phyloP scores from a whole-genome alignment of 2,113 vertebrate species.

The Crotalus viridis region DNA sequence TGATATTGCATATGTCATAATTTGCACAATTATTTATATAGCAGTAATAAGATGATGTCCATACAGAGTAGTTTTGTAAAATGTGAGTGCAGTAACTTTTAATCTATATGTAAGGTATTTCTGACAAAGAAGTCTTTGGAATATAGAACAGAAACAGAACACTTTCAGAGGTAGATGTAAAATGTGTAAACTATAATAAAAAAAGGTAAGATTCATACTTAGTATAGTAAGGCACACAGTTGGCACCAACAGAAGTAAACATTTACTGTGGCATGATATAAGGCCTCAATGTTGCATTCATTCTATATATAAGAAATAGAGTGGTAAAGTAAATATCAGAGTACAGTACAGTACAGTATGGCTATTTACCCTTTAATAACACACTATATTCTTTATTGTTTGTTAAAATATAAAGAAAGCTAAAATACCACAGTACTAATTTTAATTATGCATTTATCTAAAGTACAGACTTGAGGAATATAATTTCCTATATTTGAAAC shows the following conservation, averaged over 20 bases:
- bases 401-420: conserved; percentile 44
- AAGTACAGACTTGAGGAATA: neutral
- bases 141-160: neutral
- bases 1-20: neutral
- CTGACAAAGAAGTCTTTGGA: neutral
- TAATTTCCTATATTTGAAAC: neutral
- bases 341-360: conserved; percentile 53
- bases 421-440: conserved; percentile 28
- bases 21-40: neutral
- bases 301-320: conserved; percentile 64
- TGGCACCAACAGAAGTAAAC: conserved; percentile 58
- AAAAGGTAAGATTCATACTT: conserved; percentile 43
- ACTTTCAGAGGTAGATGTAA: conserved; percentile 15
- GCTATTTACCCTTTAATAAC: conserved; percentile 53
- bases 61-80: neutral
- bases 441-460: conserved; percentile 3
- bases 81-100: neutral
- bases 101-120: neutral
- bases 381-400: conserved; percentile 49
- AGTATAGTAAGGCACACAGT: conserved; percentile 58
- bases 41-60: neutral
- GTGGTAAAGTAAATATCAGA: conserved; percentile 56
- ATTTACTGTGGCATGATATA: conserved; percentile 66
- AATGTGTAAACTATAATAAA: conserved; percentile 39
- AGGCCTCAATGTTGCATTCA: conserved; percentile 61